Percentiles rank a stretch among this genome's conserved stretches.
phyloP scores from a whole-genome alignment of 2,888 invertebrate genomes.

The Molanna angustata region DNA sequence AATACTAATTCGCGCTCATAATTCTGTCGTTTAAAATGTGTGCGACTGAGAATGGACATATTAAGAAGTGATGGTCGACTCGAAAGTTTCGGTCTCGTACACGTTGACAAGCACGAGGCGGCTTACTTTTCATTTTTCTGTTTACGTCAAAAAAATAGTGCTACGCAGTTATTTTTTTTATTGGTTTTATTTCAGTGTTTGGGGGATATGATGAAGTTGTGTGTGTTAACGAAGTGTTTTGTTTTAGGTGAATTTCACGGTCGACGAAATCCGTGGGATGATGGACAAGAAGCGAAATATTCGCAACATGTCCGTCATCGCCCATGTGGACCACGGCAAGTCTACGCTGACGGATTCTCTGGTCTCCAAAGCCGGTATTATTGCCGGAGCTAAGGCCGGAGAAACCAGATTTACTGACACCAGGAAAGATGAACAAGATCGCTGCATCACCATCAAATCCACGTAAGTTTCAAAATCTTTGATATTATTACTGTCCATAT shows the following conservation, averaged over 20 bases:
- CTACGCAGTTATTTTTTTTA: background rate
- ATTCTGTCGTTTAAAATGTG: background rate
- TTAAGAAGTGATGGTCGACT: too few species aligned
- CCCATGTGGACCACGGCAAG: conserved; percentile 99
- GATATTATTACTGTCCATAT: too few species aligned
- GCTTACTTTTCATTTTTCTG: conserved; percentile 11
- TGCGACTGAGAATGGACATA: too few species aligned
- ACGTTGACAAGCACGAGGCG: conserved; percentile 26
- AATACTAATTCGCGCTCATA: background rate
- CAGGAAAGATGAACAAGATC: conserved; percentile 99
- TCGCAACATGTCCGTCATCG: conserved; percentile 99
- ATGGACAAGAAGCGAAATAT: conserved; percentile 99
- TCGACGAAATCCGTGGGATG: conserved; percentile 99
- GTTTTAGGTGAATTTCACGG: conserved; percentile 97
- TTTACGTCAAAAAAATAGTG: conserved; percentile 19
- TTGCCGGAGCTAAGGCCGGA: conserved; percentile 97
- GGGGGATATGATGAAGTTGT: background rate
- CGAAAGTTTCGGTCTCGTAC: too few species aligned
- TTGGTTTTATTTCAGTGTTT: too few species aligned
- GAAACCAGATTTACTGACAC: conserved; percentile 99
- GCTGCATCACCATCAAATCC: conserved; percentile 99
- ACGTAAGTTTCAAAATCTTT: conserved; percentile 86
- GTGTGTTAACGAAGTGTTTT: conserved; percentile 1
- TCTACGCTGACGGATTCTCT: conserved; percentile 99
- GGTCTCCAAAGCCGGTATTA: conserved; percentile 99